Base-by-base conservation (phyloP, 1,140 invertebrate species). In the Phymastichus coffea region DNA sequence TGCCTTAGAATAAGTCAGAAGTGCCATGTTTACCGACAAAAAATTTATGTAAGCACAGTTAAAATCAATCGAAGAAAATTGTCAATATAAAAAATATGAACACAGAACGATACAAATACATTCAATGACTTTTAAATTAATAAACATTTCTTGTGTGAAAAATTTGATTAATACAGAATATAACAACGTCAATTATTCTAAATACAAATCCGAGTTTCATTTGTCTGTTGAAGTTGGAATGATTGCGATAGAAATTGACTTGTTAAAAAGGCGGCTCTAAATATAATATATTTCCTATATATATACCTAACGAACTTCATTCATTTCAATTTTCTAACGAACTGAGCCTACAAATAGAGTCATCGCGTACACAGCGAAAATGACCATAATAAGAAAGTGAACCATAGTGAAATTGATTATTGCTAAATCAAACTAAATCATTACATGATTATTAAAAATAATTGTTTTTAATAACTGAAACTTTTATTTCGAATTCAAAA, bases 371-470 rank as follows among this genome's bases (percentile, higher is more conserved):
- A 41, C 12, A 47, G 25, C 22, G 4, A 43, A 41, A 9, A 40
- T 23, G n/a, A 51, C 44, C 28, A 30, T 14, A 37, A 17, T 35
- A 43, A 44, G 56, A 58, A 58, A 22, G n/a, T 51, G n/a, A n/a
- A 51, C 47, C 37, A 49, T 51, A 51, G 47, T 58, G 47, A 58
- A 52, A 58, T 58, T 58, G 38, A 58, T 35, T 57, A 35, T 33
- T 28, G n/a, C n/a, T n/a, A n/a, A n/a, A n/a, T n/a, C n/a, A n/a
- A n/a, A n/a, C n/a, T n/a, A n/a, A n/a, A n/a, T n/a, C n/a, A n/a
- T n/a, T n/a, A n/a, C n/a, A n/a, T n/a, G n/a, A n/a, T n/a, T n/a
- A n/a, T n/a, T n/a, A n/a, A n/a, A n/a, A n/a, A n/a, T n/a, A n/a
- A n/a, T n/a, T n/a, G n/a, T n/a, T n/a, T n/a, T n/a, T n/a, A n/a